Evolutionary conservation across 1,140 invertebrate genomes (phyloP).

Genomic region (Euura lappo): DNA sequence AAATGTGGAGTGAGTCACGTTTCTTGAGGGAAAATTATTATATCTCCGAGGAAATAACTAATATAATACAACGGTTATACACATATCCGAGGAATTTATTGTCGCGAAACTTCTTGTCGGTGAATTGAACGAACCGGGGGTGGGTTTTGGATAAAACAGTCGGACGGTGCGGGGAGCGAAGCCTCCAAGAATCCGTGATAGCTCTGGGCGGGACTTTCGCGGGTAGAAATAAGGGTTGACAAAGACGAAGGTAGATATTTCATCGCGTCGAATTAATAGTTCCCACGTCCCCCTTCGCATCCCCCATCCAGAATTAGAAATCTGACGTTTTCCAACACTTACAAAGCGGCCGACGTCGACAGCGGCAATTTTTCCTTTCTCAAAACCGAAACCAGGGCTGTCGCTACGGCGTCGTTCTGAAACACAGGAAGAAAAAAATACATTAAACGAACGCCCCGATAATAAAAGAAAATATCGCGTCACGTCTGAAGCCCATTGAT

Average conservation of each 20-base stretch:
- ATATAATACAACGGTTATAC: too few relatives aligned
- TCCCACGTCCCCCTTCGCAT: not conserved
- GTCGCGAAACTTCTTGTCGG: not conserved
- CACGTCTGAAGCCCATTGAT: not conserved
- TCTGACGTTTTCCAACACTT: constrained; percentile 29
- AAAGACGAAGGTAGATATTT: not conserved
- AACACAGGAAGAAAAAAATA: constrained; percentile 40
- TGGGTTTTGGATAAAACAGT: not conserved
- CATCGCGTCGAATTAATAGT: not conserved
- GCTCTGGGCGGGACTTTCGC: not conserved
- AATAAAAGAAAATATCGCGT: not conserved
- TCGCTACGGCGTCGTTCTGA: constrained; percentile 59
- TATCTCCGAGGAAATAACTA: not conserved
- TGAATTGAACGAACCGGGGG: not conserved
- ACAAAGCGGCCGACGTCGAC: constrained; percentile 39
- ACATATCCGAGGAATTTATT: not conserved
- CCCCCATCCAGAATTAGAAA: not conserved
- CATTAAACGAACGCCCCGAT: not conserved
- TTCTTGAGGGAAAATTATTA: not conserved
- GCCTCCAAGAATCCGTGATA: not conserved
- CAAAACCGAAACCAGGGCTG: constrained; percentile 54
- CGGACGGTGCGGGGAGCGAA: not conserved
- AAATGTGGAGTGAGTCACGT: not conserved
- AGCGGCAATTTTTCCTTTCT: constrained; percentile 43
- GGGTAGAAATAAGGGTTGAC: not conserved